Conservation (phyloP, 92 coral and sea anemone species). For the Palythoa grandis region DNA sequence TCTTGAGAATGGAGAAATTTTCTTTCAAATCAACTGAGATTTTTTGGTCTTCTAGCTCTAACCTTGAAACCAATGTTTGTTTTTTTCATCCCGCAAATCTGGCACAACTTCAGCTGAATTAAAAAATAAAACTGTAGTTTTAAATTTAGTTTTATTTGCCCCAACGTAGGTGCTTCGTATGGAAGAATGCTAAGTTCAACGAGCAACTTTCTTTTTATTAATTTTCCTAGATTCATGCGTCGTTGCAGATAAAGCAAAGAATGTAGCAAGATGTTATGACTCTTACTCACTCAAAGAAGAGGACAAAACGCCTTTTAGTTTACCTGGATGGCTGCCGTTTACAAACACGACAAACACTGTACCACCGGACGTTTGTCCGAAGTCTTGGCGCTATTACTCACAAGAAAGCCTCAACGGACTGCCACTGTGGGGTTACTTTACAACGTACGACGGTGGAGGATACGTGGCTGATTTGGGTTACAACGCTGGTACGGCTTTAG, state of each 20-base stretch:
- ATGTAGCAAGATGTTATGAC: slow-evolving; percentile 55
- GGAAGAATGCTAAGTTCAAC: too few species aligned
- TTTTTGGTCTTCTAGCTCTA: too few species aligned
- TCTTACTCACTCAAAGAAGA: slow-evolving; percentile 67
- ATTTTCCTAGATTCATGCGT: slow-evolving; percentile 56
- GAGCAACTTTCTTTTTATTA: not conserved
- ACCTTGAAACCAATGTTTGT: too few species aligned
- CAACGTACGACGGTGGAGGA: slow-evolving; percentile 81
- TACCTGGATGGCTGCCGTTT: slow-evolving; percentile 75
- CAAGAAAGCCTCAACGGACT: slow-evolving; percentile 35
- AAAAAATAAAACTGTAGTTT: too few species aligned
- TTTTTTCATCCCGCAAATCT: too few species aligned
- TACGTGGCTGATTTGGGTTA: slow-evolving; percentile 79
- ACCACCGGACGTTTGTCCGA: slow-evolving; percentile 68
- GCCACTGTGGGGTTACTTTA: slow-evolving; percentile 75
- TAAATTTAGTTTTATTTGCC: too few species aligned
- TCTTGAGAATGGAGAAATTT: too few species aligned
- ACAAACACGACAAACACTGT: not conserved
- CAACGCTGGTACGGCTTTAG: slow-evolving; percentile 31
- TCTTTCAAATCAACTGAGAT: too few species aligned
- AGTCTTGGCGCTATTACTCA: slow-evolving; percentile 77
- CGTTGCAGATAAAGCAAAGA: slow-evolving; percentile 51
- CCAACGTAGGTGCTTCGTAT: too few species aligned
- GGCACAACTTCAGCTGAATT: too few species aligned
- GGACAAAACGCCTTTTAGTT: slow-evolving; percentile 53